Evolutionary conservation across 2,797 vertebrate species (phyloP), one percentile per base, ranked within the genome.

Genomic region (Enteromius viviparus): DNA sequence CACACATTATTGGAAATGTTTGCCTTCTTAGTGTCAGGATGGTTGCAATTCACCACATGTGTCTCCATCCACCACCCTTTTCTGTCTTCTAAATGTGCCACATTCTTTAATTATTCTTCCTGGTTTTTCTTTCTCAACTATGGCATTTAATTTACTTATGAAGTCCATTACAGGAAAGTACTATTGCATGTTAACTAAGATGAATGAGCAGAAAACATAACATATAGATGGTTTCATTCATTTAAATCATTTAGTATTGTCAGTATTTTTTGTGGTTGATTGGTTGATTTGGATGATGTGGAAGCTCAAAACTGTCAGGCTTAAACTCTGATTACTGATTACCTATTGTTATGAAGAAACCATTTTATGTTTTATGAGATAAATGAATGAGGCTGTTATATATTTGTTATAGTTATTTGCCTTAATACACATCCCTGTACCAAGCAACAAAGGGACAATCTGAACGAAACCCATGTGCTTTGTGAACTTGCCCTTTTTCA

Each of bases 51-150:
- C 79, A 34, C 69, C 14, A 4, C 40, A 15, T 34, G 68, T 47
- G 42, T 81, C 53, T 81, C 42, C 29, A 62, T 72, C 42, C 29
- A 4, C 23, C 78, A 15, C 26, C 71, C 37, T 76, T 80, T 60
- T 42, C 37, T 49, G 40, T 68, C 49, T 60, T 76, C 6, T 71
- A 53, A 78, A 53, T 40, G 32, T 80, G 60, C 70, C 58, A 79
- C 55, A 58, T 72, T 8, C 77, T 74, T 74, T 72, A 42, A 64
- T 79, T 80, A 64, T 81, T 81, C 40, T 19, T 69, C 19, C 21
- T 65, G 32, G 65, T 82, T 82, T 32, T 75, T 82, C 58, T 64
- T 34, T 45, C n/a, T 82, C n/a, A 60, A 58, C 78, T 69, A 34
- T 17, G 51, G 80, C 45, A 82, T 74, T 40, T 53, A 65, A 75